A percentile compares a stretch with the other conserved stretches of the same genome.
Evolutionary conservation across 2,797 vertebrate species (phyloP).

Genomic region (Hirundo rustica): DNA sequence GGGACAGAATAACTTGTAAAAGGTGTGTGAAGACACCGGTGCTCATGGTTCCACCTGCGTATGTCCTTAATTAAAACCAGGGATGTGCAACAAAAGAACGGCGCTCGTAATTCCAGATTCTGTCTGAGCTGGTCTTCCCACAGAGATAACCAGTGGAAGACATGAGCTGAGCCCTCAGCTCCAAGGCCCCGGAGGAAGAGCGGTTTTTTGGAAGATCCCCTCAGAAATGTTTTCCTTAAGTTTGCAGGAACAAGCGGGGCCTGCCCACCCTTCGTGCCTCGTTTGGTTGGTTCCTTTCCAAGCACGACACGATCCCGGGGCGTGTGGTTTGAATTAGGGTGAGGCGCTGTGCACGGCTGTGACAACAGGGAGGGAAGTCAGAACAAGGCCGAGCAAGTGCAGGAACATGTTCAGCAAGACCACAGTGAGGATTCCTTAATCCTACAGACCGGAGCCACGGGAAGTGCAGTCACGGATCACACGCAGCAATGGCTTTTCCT

Average conservation of each 20-base stretch:
- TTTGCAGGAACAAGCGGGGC: constrained; percentile 88
- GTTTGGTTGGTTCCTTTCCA: constrained; percentile 89
- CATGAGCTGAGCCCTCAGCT: constrained; percentile 43
- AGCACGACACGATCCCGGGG: constrained; percentile 88
- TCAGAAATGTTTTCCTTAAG: constrained; percentile 87
- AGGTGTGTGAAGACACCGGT: neutral
- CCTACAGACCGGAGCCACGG: neutral
- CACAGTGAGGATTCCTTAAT: constrained; percentile 19
- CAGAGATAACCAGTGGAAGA: neutral
- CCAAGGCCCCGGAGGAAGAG: constrained; percentile 22
- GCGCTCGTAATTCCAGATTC: neutral
- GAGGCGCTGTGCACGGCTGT: constrained; percentile 84
- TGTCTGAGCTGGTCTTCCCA: neutral
- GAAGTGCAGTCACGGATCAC: neutral
- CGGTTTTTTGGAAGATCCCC: constrained; percentile 86
- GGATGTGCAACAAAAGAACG: neutral
- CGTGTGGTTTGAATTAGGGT: constrained; percentile 91
- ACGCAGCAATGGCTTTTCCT: neutral
- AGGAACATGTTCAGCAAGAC: constrained; percentile 72
- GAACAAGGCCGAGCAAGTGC: constrained; percentile 80
- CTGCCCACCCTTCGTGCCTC: constrained; percentile 88
- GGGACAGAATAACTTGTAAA: neutral
- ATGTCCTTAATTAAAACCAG: neutral
- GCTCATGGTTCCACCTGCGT: neutral
- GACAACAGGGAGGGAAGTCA: constrained; percentile 77